Evolutionary conservation across 2,797 vertebrate genomes (phyloP).

Genomic region (Falco biarmicus): DNA sequence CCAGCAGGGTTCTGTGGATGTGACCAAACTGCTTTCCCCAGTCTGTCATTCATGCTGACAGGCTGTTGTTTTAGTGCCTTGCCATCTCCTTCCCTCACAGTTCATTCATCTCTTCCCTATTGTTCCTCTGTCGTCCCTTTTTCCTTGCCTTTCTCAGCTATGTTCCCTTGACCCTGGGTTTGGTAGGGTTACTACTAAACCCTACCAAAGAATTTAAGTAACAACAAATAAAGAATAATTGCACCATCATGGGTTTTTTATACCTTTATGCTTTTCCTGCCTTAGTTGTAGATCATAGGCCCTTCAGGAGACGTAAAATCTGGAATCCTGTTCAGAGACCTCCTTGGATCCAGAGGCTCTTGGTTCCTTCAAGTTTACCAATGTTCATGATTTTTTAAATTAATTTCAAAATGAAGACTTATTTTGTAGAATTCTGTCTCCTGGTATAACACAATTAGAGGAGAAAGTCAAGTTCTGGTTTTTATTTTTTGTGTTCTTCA

Average conservation of each 20-base stretch:
- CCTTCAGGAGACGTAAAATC: not conserved
- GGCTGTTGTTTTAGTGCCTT: not conserved
- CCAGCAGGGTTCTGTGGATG: not conserved
- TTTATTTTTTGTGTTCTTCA: not conserved
- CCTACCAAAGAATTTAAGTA: not conserved
- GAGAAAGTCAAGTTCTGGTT: not conserved
- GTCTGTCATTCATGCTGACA: not conserved
- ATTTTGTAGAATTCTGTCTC: not conserved
- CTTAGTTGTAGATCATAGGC: not conserved
- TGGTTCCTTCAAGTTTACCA: not conserved
- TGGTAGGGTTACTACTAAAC: not conserved
- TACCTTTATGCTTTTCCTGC: not conserved
- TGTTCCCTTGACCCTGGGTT: not conserved
- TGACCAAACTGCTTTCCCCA: not conserved
- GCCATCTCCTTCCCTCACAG: not conserved
- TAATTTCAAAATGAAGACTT: not conserved
- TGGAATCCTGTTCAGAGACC: not conserved
- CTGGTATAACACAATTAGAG: not conserved
- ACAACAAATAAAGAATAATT: not conserved
- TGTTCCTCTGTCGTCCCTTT: not conserved
- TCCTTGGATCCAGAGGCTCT: not conserved
- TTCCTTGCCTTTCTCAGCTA: not conserved
- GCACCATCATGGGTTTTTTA: fast-evolving
- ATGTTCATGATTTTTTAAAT: not conserved
- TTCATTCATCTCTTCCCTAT: not conserved